A percentile compares a stretch with the other conserved stretches of the same genome.
Conservation (phyloP, 2,888 invertebrate genomes). For the Mechanitis messenoides region DNA sequence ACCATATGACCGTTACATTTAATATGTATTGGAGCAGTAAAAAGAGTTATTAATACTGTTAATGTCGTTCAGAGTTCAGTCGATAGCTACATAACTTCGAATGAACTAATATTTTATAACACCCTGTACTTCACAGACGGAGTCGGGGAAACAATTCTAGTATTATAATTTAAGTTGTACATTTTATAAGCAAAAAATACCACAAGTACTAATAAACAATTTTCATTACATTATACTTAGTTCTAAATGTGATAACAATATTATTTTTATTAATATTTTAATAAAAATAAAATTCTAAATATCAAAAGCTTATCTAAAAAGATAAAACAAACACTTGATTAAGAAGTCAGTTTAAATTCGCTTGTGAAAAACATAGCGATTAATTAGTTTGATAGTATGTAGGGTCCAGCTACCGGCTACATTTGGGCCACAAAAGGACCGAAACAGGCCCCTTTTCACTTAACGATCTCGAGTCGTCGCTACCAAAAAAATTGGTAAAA, state of each 20-base stretch:
- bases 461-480: constrained; percentile 61
- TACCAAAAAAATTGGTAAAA: constrained; percentile 67
- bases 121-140: too few species aligned
- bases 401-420: constrained; percentile 54
- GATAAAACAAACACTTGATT: constrained; percentile 22
- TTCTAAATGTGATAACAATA: not conserved
- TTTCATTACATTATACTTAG: too few species aligned
- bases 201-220: too few species aligned
- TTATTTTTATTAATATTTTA: not conserved
- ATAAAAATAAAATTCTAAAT: not conserved
- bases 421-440: constrained; percentile 59
- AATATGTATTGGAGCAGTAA: too few species aligned
- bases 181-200: too few species aligned
- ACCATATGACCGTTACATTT: too few species aligned
- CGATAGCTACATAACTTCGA: too few species aligned
- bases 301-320: constrained; percentile 8
- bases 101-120: too few species aligned
- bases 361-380: constrained; percentile 51
- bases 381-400: constrained; percentile 68
- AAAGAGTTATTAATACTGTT: too few species aligned
- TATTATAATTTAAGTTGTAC: too few species aligned
- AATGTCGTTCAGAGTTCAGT: too few species aligned
- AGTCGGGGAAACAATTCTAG: too few species aligned
- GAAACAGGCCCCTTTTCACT: constrained; percentile 66
- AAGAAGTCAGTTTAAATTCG: constrained; percentile 36